Evolutionary conservation across 2,797 vertebrate genomes (phyloP), one percentile per base, ranked within the genome.

Genomic region (Sebastes minor): DNA sequence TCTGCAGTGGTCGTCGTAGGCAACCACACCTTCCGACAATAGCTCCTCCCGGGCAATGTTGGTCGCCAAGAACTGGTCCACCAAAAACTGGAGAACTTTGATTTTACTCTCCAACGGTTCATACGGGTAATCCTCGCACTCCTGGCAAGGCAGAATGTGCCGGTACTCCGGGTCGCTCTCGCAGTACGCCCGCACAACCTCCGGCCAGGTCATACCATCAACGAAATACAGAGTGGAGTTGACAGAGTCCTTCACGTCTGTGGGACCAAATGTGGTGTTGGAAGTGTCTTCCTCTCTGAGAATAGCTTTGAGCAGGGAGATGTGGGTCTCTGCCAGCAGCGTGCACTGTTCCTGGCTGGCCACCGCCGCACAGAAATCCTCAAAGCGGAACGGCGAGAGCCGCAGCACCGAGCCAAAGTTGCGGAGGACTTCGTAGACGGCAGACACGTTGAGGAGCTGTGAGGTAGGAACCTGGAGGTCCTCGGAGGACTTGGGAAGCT

Each of bases 201-300:
- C 98, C 0, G 98, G 98, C 98, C 98, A 99, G 14, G 98, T 99
- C 98, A 99, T 99, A 49, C 98, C 97, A 20, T 99, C 98, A 73
- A 99, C 97, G 91, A 99, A 98, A 88, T 99, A 99, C 57, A 99
- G 94, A 3, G 97, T 98, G 89, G 98, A 99, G 91, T 99, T 98
- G 81, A 99, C 97, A 2, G 98, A 99, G 94, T 99, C 98, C 95
- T 99, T 99, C 89, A 99, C 96, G 80, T 99, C 98, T 55, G 98
- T 96, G 16, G 98, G 98, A 82, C 98, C 97, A 82, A 99, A 99
- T 72, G 97, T 98, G 91, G 98, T 99, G 94, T 98, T 99, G 81
- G 98, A 98, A 56, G 97, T 97, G 93, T 99, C 98, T 94, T 99
- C 98, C 92, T 99, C 98, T 64, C 98, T 96, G 88, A 99, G 96